Conservation (phyloP, 2,888 invertebrate species). For the Cetonia aurata region DNA sequence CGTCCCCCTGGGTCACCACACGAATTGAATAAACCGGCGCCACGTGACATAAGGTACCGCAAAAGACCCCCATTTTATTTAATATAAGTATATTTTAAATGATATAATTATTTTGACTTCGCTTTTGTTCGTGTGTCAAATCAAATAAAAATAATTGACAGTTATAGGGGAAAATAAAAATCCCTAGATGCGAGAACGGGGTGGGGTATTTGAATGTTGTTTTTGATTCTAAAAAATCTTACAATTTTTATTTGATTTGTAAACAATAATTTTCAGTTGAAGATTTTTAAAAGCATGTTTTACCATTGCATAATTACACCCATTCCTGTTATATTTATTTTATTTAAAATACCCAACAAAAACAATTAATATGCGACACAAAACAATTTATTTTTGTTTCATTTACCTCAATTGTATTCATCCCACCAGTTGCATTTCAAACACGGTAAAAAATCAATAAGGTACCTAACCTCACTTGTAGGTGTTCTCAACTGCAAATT, state of each 20-base stretch:
- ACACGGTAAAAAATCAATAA: slow-evolving; percentile 29
- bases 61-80: slow-evolving; percentile 36
- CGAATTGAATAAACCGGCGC: slow-evolving; percentile 62
- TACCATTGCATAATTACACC: no score
- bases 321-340: no score
- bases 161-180: no score
- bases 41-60: slow-evolving; percentile 58
- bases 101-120: not conserved
- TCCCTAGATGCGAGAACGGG: no score
- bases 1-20: slow-evolving; percentile 58
- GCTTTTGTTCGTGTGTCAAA: not conserved
- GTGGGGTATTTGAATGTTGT: no score
- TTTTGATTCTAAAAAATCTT: no score
- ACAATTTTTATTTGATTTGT: no score
- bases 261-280: no score
- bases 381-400: not conserved
- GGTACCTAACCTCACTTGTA: slow-evolving; percentile 20
- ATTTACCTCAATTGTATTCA: not conserved
- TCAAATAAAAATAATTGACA: not conserved
- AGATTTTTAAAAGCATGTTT: no score
- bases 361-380: no score
- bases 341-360: no score
- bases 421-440: slow-evolving; percentile 2
- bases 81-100: slow-evolving; percentile 7
- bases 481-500: not conserved